Percentiles rank a stretch among this genome's conserved stretches.
These are phyloP conservation scores for Mystacides longicornis DNA, from an alignment of 2,888 invertebrate species.

Conservation along the genomic window DNA sequence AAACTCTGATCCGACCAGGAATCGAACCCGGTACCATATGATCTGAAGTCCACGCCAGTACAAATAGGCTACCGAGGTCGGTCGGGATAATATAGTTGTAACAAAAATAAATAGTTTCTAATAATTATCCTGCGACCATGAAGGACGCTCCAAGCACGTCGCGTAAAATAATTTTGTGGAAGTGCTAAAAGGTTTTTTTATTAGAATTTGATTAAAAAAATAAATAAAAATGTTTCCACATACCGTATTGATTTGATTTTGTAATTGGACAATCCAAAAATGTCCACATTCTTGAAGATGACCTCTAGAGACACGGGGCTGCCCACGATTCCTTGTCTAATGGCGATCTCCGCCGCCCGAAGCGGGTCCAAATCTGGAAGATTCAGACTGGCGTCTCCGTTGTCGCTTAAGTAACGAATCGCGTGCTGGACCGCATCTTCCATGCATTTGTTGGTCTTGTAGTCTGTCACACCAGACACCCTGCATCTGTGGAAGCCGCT, in stretches of 20 bases:
- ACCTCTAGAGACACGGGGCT: slow-evolving; percentile 19
- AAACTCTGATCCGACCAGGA: no score
- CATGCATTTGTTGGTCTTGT: slow-evolving; percentile 29
- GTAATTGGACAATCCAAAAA: slow-evolving; percentile 14
- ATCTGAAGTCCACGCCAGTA: no score
- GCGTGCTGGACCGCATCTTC: slow-evolving; percentile 27
- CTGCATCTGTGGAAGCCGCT: slow-evolving; percentile 29
- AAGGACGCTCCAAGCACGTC: no score
- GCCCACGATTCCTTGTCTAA: slow-evolving; percentile 6
- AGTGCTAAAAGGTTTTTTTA: no score
- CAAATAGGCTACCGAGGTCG: no score
- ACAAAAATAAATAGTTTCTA: no score
- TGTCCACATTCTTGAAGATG: slow-evolving; percentile 16
- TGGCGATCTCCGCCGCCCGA: slow-evolving; percentile 10
- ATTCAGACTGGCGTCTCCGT: slow-evolving; percentile 24
- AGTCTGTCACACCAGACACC: slow-evolving; percentile 25
- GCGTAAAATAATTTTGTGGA: no score
- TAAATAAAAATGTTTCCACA: slow-evolving; percentile 4
- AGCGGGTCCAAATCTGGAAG: slow-evolving; percentile 19
- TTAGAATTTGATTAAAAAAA: not conserved
- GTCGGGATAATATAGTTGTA: no score
- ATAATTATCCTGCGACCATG: no score
- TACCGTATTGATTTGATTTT: slow-evolving; percentile 15
- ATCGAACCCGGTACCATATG: no score
- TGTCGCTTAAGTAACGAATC: slow-evolving; percentile 23